Evolutionary conservation across 2,797 vertebrate genomes (phyloP), one percentile per base, ranked within the genome.

Genomic region (Cuniculus paca): DNA sequence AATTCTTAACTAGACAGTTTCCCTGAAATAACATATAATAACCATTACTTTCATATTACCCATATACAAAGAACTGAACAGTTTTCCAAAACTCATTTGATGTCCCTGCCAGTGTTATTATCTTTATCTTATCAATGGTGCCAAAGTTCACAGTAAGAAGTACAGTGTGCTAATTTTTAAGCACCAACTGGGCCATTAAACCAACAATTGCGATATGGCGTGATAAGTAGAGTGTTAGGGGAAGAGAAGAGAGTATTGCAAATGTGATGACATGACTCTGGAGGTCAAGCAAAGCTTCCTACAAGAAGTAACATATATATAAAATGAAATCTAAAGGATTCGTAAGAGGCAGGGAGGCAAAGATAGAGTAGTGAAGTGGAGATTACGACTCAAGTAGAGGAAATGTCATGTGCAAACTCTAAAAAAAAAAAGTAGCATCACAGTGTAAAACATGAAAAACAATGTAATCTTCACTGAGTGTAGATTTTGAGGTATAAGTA

Each of bases 1-100:
- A 95, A 81, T 83, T 93, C 54, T 84, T 91, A 92, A 50, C 77
- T 78, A 74, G 72, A 61, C 39, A n/a, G 17, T 84, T 91, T 85
- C 11, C 14, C 60, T 24, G 45, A 22, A 22, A 60, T 3, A 63
- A 65, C 0, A 11, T 60, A 48, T 61, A 31, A 56, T 84, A 91
- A 61, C 28, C 17, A 34, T 81, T 52, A 68, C 63, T 77, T 95
- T 77, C 42, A 56, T 61, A 42, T 87, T 91, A 56, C 45, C 8
- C 45, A 28, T 22, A 74, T 50, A 50, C 20, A 72, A 93, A 95
- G 34, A 91, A 78, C 65, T 5, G 16, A 92, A 93, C 74, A 60
- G 22, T 90, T 56, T 84, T 72, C 45, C 77, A 80, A 65, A 72
- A 65, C 9, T 16, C 54, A 54, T 36, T 52, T 72, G 13, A 24